Percentiles rank a stretch among this genome's conserved stretches.
These are phyloP conservation scores for Megastigmus dorsalis DNA, from an alignment of 2,888 invertebrate species.

Conservation along the genomic window DNA sequence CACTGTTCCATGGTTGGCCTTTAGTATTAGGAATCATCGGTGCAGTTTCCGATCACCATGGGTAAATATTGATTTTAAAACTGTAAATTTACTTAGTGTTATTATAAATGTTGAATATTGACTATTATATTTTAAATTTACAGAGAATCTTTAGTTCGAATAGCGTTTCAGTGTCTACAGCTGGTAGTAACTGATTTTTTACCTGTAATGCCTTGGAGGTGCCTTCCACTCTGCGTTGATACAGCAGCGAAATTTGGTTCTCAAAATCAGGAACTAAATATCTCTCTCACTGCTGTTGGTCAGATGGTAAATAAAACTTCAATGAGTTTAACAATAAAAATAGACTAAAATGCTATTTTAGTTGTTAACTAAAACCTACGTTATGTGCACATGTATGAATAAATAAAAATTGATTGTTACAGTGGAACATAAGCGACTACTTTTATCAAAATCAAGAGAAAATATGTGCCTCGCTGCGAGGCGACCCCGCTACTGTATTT, in stretches of 20 bases:
- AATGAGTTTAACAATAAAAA: no score
- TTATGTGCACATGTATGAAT: no score
- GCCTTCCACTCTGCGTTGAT: constrained; percentile 92
- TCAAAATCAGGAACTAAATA: constrained; percentile 97
- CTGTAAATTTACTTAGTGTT: background rate
- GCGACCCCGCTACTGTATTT: constrained; percentile 83
- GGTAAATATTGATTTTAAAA: constrained; percentile 76
- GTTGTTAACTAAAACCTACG: no score
- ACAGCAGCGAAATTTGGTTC: constrained; percentile 97
- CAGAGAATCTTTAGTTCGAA: constrained; percentile 92
- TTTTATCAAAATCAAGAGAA: constrained; percentile 96
- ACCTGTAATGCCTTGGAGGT: constrained; percentile 89
- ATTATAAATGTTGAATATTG: constrained; percentile 6
- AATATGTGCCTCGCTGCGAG: constrained; percentile 83
- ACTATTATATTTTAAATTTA: constrained; percentile 15
- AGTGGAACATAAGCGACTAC: constrained; percentile 99
- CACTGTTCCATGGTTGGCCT: constrained; percentile 96
- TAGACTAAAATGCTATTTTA: no score
- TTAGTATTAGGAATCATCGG: constrained; percentile 94
- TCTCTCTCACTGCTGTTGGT: constrained; percentile 96
- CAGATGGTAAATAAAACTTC: constrained; percentile 86
- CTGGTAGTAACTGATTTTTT: constrained; percentile 96
- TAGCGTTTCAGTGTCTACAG: constrained; percentile 97
- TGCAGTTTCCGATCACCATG: constrained; percentile 94
- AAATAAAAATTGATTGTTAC: no score